Evolutionary conservation across 2,888 invertebrate species (phyloP).

Genomic region (Oligia fasciuncula): DNA sequence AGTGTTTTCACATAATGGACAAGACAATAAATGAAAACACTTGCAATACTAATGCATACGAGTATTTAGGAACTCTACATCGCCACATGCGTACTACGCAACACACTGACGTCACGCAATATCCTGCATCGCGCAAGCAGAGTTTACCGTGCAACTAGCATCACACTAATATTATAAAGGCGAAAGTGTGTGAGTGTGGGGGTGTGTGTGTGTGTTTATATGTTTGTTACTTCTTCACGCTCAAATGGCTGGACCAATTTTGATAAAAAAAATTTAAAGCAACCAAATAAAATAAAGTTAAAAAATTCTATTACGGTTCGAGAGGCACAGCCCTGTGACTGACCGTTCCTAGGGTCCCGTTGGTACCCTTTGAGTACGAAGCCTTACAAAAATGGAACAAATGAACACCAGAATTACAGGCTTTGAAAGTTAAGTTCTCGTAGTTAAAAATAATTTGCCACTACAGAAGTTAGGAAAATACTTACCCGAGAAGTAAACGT

Average conservation of each 20-base stretch:
- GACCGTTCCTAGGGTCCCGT: not conserved
- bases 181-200: no score
- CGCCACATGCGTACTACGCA: no score
- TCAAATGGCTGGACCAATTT: no score
- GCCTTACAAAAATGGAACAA: not conserved
- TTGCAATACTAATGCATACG: not conserved
- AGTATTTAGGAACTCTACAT: not conserved
- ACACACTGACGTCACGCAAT: no score
- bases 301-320: not conserved
- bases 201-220: no score
- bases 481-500: constrained; percentile 23
- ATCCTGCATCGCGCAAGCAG: no score
- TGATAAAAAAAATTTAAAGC: no score
- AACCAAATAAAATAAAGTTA: no score
- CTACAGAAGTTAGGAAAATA: constrained; percentile 26
- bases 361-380: not conserved
- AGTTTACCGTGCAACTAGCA: no score
- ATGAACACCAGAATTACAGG: constrained; percentile 14
- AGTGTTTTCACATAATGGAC: no score
- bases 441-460: constrained; percentile 39
- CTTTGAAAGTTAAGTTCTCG: constrained; percentile 9
- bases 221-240: no score
- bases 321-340: not conserved
- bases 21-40: not conserved
- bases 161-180: no score